These are phyloP conservation scores for Trilocha varians DNA, from an alignment of 2,888 invertebrate species.

Conservation along the genomic window DNA sequence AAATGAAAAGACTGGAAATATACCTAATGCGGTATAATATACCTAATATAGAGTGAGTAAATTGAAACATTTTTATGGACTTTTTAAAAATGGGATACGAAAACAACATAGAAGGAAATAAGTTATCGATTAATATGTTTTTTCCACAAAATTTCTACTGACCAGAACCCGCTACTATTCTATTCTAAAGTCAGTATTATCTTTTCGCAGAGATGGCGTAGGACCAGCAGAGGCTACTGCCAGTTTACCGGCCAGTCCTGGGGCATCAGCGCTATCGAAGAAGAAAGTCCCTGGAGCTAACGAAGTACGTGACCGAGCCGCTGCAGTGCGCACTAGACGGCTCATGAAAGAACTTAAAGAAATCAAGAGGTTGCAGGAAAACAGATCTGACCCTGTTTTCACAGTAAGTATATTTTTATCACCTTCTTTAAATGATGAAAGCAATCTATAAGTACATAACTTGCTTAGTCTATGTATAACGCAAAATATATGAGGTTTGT, in stretches of 20 bases:
- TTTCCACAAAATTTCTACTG: too few species aligned
- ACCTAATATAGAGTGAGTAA: too few species aligned
- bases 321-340: constrained; percentile 79
- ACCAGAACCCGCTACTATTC: neutral
- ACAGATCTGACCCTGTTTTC: constrained; percentile 81
- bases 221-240: constrained; percentile 62
- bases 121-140: too few species aligned
- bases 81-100: too few species aligned
- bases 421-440: too few species aligned
- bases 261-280: constrained; percentile 58
- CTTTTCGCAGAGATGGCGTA: constrained; percentile 55
- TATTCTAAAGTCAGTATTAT: constrained; percentile 1
- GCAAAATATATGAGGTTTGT: too few species aligned
- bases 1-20: too few species aligned
- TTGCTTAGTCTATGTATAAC: too few species aligned
- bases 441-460: too few species aligned
- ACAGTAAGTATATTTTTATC: constrained; percentile 61
- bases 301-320: constrained; percentile 60
- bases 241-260: constrained; percentile 64
- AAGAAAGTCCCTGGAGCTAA: constrained; percentile 52
- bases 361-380: constrained; percentile 81
- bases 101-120: too few species aligned
- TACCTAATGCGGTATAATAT: too few species aligned
- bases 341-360: constrained; percentile 91
- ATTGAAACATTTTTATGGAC: too few species aligned